Base-by-base conservation (phyloP, 2,888 invertebrate genomes). In the Parthenolecanium corni region DNA sequence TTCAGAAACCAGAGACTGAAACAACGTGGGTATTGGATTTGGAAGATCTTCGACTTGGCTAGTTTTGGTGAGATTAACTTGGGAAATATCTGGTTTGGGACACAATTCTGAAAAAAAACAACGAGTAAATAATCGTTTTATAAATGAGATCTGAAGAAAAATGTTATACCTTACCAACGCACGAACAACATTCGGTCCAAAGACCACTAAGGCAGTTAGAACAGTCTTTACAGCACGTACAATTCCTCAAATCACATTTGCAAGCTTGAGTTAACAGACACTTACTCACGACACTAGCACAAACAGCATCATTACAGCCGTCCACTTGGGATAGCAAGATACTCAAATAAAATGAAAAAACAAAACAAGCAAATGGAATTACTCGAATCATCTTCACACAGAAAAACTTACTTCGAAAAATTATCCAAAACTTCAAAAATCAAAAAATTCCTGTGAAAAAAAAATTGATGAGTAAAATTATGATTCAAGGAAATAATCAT, bases 241-340 rank as follows among this genome's bases (percentile, higher is more conserved):
- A 31, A 9, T 31, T 31, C 9, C 9, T 4, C 31, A 31, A 9
- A 31, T 31, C 31, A 9, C 31, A 31, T 31, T 31, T 31, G 31
- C 31, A 31, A 31, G 31, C 31, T 31, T 31, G 89, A 14, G 94
- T 93, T 67, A 96, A 77, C 83, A 95, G 87, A 74, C 96, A 96
- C 76, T 95, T 95, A 71, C 92, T 93, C 54, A 96, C 96, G 62
- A 93, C 86, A 71, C 92, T 91, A 21, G 90, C 95, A 76, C 96
- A 96, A 63, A 94, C 85, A 31, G 91, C 89, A 76, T 95, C 93
- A 73, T 95, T 94, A 74, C 95, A 95, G 44, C 73, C 72, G 23
- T 68, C 23, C 20, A 53, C 53, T 18, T 4, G 5, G 5, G 9
- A 9, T 31, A 31, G 31, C 31, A 31, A 9, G 9, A 31, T 31